A percentile compares a stretch with the other conserved stretches of the same genome.
Evolutionary conservation across 2,888 invertebrate genomes (phyloP).

Genomic region (Drosophila atripex): DNA sequence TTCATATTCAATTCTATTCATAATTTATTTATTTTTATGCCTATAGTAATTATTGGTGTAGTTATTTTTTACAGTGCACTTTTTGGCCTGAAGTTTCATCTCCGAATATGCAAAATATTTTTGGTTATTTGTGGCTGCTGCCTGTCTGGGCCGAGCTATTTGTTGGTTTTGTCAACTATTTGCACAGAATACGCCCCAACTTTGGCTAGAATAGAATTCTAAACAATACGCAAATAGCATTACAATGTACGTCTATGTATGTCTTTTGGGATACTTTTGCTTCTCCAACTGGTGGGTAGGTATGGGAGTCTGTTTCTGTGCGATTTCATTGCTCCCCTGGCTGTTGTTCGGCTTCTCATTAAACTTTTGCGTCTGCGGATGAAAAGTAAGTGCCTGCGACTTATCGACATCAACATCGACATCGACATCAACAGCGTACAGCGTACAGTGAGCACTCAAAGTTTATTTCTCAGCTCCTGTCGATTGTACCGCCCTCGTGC

Average conservation of each 20-base stretch:
- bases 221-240: slow-evolving; percentile 28
- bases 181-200: slow-evolving; percentile 14
- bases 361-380: slow-evolving; percentile 33
- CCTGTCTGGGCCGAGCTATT: slow-evolving; percentile 12
- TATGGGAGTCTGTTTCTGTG: not conserved
- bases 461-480: slow-evolving; percentile 13
- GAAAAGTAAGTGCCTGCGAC: slow-evolving; percentile 26
- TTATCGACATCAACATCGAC: slow-evolving; percentile 37
- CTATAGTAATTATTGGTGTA: too few species aligned
- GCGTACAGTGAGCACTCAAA: slow-evolving; percentile 21
- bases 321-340: slow-evolving; percentile 11
- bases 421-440: slow-evolving; percentile 10
- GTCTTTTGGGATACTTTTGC: too few species aligned
- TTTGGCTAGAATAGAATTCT: slow-evolving; percentile 10
- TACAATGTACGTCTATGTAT: slow-evolving; percentile 6
- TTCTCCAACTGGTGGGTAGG: too few species aligned
- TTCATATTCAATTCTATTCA: too few species aligned
- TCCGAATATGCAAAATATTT: slow-evolving; percentile 16
- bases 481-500: slow-evolving; percentile 11
- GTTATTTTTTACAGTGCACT: not conserved
- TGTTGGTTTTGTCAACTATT: slow-evolving; percentile 25
- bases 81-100: slow-evolving; percentile 13
- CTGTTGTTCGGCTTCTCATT: slow-evolving; percentile 23
- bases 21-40: too few species aligned
- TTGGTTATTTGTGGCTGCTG: slow-evolving; percentile 18